Evolutionary conservation across 1,140 invertebrate genomes (phyloP), one percentile per base, ranked within the genome.

Genomic region (Hycleus phaleratus): DNA sequence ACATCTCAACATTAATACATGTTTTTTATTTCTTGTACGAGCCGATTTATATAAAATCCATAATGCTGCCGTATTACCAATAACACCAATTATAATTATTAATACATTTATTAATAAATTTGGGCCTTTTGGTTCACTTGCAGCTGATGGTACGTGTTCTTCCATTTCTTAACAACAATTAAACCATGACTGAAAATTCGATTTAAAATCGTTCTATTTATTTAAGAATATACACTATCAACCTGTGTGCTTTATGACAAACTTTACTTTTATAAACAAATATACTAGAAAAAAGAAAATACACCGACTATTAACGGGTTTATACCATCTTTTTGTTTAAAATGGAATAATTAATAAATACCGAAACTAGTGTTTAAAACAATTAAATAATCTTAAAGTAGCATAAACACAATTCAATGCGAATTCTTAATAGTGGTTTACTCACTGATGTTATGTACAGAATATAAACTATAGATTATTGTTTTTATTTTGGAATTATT

Each of bases 1-100:
- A 66, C 87, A 88, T 51, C 86, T 82, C 56, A 93, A 75, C 81
- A 92, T 84, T 62, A 92, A 74, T 59, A 88, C 78, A 73, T 92
- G 88, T 69, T 89, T 89, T 48, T 82, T 78, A 71, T 91, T 91
- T 64, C 87, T 78, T 40, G 83, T 81, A 69, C 85, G 78, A 47
- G 77, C 71, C 50, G 63, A 74, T 65, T 77, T 76, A 59, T 78
- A 78, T 5, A 85, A 73, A 56, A 84, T 82, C 39, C 75, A 73
- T n/a, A 86, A 67, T 4, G 84, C 82, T 2, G 78, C 75, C 9
- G 80, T 58, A 61, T 85, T 85, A 2, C 82, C 83, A 6, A 78
- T 61, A 11, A 81, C 78, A 9, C 84, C 84, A 3, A 78, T 71
- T 32, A 32, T 5, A 5, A 32, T 32, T 32, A 32, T 32, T 32